phyloP scores from a whole-genome alignment of 2,113 vertebrate genomes.

The Marmota flaviventris region DNA sequence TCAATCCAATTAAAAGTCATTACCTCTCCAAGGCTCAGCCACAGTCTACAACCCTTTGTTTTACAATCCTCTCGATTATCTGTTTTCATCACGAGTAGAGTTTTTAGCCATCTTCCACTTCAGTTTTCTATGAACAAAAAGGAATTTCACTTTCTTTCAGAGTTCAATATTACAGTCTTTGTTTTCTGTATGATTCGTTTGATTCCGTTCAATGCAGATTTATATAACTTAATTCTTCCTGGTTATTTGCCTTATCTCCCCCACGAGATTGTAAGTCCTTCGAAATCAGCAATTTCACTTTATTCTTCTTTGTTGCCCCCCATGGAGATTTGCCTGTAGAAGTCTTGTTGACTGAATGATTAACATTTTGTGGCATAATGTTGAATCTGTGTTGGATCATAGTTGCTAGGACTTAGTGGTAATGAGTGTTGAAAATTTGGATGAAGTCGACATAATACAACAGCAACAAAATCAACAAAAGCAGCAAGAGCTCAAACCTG shows the following conservation, averaged over 20 bases:
- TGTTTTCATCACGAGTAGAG: conserved; percentile 87
- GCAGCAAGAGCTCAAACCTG: neutral
- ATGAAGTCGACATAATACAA: neutral
- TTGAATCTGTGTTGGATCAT: neutral
- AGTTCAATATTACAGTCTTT: conserved; percentile 3
- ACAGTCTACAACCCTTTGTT: conserved; percentile 88
- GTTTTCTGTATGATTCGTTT: neutral
- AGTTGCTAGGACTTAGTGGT: conserved; percentile 52
- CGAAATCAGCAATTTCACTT: conserved; percentile 64
- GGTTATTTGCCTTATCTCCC: conserved; percentile 36
- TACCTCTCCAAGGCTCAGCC: conserved; percentile 88
- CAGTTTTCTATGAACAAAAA: conserved; percentile 70
- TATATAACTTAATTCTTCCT: conserved; percentile 48
- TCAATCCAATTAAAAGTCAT: conserved; percentile 93
- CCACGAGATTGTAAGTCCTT: conserved; percentile 24
- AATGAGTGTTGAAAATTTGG: conserved; percentile 40
- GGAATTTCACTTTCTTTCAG: conserved; percentile 81
- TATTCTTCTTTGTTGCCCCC: conserved; percentile 30
- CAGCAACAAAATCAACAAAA: neutral
- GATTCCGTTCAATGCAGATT: neutral
- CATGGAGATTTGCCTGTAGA: neutral
- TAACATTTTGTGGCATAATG: neutral
- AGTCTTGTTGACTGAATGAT: conserved; percentile 47
- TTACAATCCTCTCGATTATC: conserved; percentile 87
- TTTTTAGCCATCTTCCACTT: conserved; percentile 83